These are phyloP conservation scores for Burhinus oedicnemus DNA, from an alignment of 2,113 vertebrate species.

Conservation along the genomic window DNA sequence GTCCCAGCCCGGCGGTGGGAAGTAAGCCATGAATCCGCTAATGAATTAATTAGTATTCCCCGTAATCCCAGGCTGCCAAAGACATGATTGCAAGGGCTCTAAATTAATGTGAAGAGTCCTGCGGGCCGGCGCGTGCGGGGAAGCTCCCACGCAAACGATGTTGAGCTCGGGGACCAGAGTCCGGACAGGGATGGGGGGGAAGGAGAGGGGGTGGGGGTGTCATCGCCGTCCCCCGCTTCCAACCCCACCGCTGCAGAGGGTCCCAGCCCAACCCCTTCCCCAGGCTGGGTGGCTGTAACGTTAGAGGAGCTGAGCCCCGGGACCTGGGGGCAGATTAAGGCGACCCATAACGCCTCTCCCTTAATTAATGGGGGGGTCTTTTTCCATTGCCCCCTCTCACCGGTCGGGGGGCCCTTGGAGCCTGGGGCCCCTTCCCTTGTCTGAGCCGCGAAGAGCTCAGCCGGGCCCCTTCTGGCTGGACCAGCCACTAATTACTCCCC, in stretches of 20 bases:
- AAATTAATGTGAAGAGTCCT: not conserved
- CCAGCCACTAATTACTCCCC: not conserved
- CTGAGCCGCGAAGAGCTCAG: not conserved
- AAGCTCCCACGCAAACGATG: not conserved
- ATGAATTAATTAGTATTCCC: constrained; percentile 57
- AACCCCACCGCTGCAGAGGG: not conserved
- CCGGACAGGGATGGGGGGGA: not conserved
- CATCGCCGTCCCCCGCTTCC: not conserved
- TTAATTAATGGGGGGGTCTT: not conserved
- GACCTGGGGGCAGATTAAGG: too few species aligned
- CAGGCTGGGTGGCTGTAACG: too few species aligned
- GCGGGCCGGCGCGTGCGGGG: not conserved
- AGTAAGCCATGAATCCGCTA: not conserved
- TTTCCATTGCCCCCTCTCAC: fast-evolving
- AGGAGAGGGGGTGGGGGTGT: fast-evolving
- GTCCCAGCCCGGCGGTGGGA: not conserved
- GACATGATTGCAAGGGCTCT: not conserved
- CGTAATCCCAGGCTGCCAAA: not conserved
- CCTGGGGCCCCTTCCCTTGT: not conserved
- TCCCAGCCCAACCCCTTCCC: not conserved
- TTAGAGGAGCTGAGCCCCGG: not conserved
- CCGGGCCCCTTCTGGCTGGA: constrained; percentile 22
- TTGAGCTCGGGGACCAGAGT: not conserved
- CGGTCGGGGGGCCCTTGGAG: fast-evolving
- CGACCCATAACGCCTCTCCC: too few species aligned